These are phyloP conservation scores for Philereme transversata DNA, from an alignment of 2,888 invertebrate species.

Conservation along the genomic window DNA sequence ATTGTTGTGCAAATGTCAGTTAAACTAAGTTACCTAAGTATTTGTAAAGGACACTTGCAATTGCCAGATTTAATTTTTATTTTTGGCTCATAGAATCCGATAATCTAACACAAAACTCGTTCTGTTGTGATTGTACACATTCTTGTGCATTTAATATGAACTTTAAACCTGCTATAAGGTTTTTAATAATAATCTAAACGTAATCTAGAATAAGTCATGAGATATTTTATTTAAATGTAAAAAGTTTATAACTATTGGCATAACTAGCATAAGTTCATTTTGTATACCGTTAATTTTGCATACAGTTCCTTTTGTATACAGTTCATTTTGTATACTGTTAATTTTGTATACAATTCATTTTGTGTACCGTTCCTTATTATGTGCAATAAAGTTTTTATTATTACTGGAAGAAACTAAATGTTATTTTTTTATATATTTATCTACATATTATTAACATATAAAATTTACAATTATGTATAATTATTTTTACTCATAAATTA, in stretches of 20 bases:
- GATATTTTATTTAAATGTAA: no score
- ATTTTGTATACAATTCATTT: conserved; percentile 2
- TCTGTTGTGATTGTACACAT: conserved; percentile 1
- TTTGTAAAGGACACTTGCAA: no score
- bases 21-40: no score
- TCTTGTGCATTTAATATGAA: conserved; percentile 1
- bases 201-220: no score
- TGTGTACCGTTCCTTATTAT: neutral
- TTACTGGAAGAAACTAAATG: neutral
- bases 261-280: no score
- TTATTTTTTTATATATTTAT: neutral
- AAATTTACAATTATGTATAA: neutral
- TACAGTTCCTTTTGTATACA: neutral
- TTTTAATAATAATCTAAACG: no score
- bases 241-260: no score
- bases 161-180: no score
- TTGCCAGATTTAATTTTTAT: no score
- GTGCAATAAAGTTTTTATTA: neutral
- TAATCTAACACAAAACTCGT: neutral
- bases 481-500: neutral
- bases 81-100: no score
- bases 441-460: neutral
- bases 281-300: no score
- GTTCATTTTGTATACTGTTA: conserved; percentile 4
- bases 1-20: no score